Conservation (phyloP, 1,140 invertebrate species). For the Hetaerina americana region DNA sequence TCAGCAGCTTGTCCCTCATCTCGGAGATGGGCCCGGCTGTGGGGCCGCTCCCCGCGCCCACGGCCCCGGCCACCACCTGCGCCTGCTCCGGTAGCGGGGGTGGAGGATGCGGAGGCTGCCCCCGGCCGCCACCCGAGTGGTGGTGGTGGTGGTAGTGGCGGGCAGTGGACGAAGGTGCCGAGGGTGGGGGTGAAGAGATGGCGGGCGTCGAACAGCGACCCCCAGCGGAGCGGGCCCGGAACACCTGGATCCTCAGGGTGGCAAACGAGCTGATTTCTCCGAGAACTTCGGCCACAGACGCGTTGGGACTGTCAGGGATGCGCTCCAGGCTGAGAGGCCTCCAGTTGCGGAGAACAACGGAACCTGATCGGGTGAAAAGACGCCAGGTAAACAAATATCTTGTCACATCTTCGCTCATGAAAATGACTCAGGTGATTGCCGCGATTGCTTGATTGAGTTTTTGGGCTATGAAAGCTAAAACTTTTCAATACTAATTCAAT, state of each 20-base stretch:
- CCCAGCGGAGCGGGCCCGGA: not conserved
- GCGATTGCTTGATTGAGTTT: too few species aligned
- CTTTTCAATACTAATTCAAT: too few species aligned
- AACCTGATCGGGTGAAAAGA: conserved; percentile 47
- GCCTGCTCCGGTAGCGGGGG: not conserved
- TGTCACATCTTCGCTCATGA: too few species aligned
- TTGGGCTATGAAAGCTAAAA: too few species aligned
- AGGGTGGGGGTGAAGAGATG: not conserved
- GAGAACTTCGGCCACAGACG: conserved; percentile 83
- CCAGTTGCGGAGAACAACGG: conserved; percentile 87
- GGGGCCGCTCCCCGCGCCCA: not conserved
- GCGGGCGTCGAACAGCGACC: not conserved
- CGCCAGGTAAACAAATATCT: too few species aligned
- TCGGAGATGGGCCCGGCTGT: conserved; percentile 52
- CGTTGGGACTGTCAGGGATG: conserved; percentile 70
- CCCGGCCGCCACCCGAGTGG: not conserved
- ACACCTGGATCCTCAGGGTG: conserved; percentile 77
- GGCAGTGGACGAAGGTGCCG: not conserved
- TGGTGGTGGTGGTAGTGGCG: not conserved
- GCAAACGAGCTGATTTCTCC: conserved; percentile 83
- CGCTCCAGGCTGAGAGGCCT: conserved; percentile 78
- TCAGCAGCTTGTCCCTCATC: conserved; percentile 85
- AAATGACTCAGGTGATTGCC: too few species aligned
- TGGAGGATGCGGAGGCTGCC: not conserved
- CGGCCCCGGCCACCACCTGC: not conserved